phyloP scores from a whole-genome alignment of 2,113 vertebrate species.

The Microcebus tavaratra region DNA sequence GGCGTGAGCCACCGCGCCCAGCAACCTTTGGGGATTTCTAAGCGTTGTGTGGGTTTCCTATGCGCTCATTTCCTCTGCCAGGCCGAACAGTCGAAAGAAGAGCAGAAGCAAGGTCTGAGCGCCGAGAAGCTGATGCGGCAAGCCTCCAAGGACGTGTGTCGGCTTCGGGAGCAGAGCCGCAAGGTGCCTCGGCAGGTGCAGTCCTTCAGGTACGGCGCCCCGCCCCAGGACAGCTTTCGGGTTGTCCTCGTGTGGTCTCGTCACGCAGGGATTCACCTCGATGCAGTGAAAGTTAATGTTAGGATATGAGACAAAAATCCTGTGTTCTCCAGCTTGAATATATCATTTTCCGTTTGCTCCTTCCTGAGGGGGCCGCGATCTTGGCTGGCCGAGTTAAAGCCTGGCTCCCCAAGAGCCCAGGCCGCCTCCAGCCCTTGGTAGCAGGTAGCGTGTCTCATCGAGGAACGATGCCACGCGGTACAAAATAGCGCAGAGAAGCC shows the following conservation, averaged over 20 bases:
- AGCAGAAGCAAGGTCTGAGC: slow-evolving; percentile 86
- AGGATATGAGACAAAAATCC: accelerated
- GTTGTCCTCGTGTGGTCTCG: accelerated
- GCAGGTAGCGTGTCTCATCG: not conserved
- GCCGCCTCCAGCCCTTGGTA: not conserved
- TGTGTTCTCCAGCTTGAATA: not conserved
- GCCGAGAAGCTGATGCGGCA: slow-evolving; percentile 90
- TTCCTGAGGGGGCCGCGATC: not conserved
- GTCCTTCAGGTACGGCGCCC: slow-evolving; percentile 87
- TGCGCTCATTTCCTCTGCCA: slow-evolving; percentile 61
- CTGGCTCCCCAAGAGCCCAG: not conserved
- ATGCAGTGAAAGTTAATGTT: too few relatives aligned
- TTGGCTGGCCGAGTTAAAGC: not conserved
- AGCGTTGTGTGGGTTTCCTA: not conserved
- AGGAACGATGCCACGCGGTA: not conserved
- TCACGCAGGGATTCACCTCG: too few relatives aligned
- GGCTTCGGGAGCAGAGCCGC: slow-evolving; percentile 90
- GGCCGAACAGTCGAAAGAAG: slow-evolving; percentile 90
- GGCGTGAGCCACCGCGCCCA: too few relatives aligned
- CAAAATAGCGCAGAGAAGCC: not conserved
- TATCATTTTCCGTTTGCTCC: accelerated
- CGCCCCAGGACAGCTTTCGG: not conserved
- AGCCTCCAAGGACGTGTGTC: slow-evolving; percentile 90
- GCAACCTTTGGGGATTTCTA: not conserved
- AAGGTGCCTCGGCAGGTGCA: slow-evolving; percentile 90